phyloP scores from a whole-genome alignment of 2,113 vertebrate genomes.

The Mola mola region DNA sequence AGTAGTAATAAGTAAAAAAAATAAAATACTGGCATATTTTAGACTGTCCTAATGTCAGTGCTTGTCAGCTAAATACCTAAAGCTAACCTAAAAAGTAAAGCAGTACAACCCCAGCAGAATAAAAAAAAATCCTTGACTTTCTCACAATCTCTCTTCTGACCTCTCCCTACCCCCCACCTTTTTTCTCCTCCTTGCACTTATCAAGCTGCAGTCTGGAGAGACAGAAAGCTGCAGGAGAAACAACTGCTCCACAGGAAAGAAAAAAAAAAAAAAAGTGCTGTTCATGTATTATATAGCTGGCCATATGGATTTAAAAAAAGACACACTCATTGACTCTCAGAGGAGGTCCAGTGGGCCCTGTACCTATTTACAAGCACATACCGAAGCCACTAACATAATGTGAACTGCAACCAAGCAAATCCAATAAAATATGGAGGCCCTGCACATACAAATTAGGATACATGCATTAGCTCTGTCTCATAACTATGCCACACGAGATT shows the following conservation, averaged over 20 bases:
- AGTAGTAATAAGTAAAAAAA: conserved; percentile 43
- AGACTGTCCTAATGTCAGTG: conserved; percentile 26
- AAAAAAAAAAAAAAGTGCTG: conserved; percentile 58
- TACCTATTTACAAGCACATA: conserved; percentile 31
- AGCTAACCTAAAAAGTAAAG: conserved; percentile 51
- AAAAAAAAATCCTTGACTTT: conserved; percentile 70
- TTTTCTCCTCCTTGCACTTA: conserved; percentile 29
- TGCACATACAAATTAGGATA: conserved; percentile 58
- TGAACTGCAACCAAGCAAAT: conserved; percentile 64
- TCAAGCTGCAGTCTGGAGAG: conserved; percentile 58
- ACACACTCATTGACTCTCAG: conserved; percentile 4
- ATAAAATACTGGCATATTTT: conserved; percentile 47
- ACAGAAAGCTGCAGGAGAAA: conserved; percentile 73
- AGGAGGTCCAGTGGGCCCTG: conserved; percentile 39
- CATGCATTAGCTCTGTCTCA: conserved; percentile 57
- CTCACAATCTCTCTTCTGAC: conserved; percentile 64
- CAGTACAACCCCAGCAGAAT: conserved; percentile 50
- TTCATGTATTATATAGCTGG: conserved; percentile 27
- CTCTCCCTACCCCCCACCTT: conserved; percentile 52
- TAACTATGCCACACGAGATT: conserved; percentile 60
- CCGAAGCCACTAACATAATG: conserved; percentile 50
- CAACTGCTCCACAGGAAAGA: conserved; percentile 67
- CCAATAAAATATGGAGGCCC: conserved; percentile 50
- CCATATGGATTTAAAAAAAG: conserved; percentile 29
- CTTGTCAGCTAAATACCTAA: conserved; percentile 16